phyloP scores from a whole-genome alignment of 2,888 invertebrate species.

The Marronus borbonicus region DNA sequence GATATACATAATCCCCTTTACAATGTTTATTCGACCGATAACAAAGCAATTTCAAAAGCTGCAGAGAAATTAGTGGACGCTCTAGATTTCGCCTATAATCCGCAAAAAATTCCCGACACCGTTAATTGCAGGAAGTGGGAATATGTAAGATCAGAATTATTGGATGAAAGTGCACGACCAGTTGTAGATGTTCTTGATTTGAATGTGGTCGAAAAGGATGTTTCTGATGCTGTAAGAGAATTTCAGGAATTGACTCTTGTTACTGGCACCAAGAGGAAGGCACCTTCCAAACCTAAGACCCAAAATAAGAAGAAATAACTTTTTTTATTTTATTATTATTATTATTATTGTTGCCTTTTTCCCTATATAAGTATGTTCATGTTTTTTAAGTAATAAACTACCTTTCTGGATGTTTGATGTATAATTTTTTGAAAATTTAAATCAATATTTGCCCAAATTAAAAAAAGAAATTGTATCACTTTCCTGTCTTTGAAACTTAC shows the following conservation, averaged over 20 bases:
- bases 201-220: slow-evolving; percentile 31
- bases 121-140: slow-evolving; percentile 47
- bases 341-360: neutral
- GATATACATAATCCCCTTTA: slow-evolving; percentile 38
- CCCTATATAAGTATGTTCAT: neutral
- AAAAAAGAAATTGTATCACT: too few species aligned
- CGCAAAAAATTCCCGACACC: slow-evolving; percentile 44
- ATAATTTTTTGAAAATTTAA: too few species aligned
- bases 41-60: slow-evolving; percentile 20
- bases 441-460: too few species aligned
- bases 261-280: slow-evolving; percentile 36
- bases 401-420: neutral
- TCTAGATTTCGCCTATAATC: slow-evolving; percentile 40
- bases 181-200: slow-evolving; percentile 29
- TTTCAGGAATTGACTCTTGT: slow-evolving; percentile 29
- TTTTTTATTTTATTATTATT: neutral
- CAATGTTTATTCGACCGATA: slow-evolving; percentile 1
- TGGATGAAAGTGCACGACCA: slow-evolving; percentile 40
- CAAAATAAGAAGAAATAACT: slow-evolving; percentile 1
- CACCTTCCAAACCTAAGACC: neutral
- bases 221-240: slow-evolving; percentile 8
- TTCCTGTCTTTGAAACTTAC: too few species aligned
- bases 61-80: slow-evolving; percentile 42
- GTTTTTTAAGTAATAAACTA: neutral
- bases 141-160: slow-evolving; percentile 45